Evolutionary conservation across 2,797 vertebrate genomes (phyloP).

Genomic region (Melanotaenia boesemani): DNA sequence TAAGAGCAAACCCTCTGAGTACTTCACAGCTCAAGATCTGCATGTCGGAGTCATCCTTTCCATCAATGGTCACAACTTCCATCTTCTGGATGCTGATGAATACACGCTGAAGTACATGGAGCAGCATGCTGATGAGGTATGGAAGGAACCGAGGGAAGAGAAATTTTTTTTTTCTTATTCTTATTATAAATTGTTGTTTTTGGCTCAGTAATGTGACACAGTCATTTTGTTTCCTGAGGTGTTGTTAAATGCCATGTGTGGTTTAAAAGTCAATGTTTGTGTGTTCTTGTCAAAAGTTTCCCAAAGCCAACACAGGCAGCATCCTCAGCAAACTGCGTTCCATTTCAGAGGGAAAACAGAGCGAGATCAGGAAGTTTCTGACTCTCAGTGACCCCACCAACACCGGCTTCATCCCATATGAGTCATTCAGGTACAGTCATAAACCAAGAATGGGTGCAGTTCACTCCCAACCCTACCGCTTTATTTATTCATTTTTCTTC

Average conservation of each 20-base stretch:
- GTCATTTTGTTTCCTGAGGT: neutral
- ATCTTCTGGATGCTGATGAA: conserved; percentile 89
- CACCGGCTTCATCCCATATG: conserved; percentile 82
- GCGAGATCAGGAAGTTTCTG: conserved; percentile 86
- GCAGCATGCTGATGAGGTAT: conserved; percentile 88
- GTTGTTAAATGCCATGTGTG: neutral
- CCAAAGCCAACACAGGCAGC: conserved; percentile 79
- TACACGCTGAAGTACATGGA: conserved; percentile 94
- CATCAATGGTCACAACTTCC: conserved; percentile 86
- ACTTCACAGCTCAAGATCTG: conserved; percentile 86
- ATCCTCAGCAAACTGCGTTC: conserved; percentile 88
- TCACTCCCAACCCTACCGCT: neutral
- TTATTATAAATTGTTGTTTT: conserved; percentile 6
- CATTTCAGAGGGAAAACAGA: conserved; percentile 74
- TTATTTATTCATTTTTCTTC: neutral
- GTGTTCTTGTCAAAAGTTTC: conserved; percentile 82
- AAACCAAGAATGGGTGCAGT: neutral
- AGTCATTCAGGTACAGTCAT: conserved; percentile 85
- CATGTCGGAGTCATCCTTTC: conserved; percentile 88
- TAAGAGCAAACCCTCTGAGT: conserved; percentile 88
- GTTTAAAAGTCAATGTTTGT: conserved; percentile 19
- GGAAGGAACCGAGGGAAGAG: neutral
- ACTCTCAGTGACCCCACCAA: conserved; percentile 74
- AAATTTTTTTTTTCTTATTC: neutral
- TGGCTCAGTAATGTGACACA: neutral